phyloP scores from a whole-genome alignment of 2,888 invertebrate genomes.

The Lasioglossum oenotherae region DNA sequence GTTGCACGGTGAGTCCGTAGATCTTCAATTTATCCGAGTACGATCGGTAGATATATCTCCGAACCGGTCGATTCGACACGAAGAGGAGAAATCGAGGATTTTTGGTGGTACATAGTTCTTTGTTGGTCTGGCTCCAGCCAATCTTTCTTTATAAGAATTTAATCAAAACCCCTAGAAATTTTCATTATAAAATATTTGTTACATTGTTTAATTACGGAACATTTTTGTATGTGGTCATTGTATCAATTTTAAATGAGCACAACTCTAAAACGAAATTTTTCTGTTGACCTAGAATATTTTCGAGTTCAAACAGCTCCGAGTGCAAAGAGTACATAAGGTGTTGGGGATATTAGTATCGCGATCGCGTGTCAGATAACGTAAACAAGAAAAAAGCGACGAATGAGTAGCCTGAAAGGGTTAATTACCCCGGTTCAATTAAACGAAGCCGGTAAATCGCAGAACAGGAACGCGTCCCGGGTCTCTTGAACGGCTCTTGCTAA shows the following conservation, averaged over 20 bases:
- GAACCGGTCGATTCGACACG: neutral
- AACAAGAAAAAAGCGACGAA: neutral
- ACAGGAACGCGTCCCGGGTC: neutral
- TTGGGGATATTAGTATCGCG: neutral
- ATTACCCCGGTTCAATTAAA: neutral
- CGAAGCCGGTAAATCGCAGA: neutral
- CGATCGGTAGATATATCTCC: too few relatives aligned
- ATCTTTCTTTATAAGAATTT: too few relatives aligned
- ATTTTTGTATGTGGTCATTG: too few relatives aligned
- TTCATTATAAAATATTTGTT: too few relatives aligned
- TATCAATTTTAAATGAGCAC: too few relatives aligned
- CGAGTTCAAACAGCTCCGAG: too few relatives aligned
- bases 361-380: neutral
- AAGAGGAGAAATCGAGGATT: neutral
- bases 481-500: neutral
- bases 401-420: neutral
- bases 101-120: too few relatives aligned
- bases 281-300: too few relatives aligned
- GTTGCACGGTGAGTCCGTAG: constrained; percentile 63
- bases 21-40: neutral
- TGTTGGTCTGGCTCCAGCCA: too few relatives aligned
- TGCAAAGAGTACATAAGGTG: neutral
- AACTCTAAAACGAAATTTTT: too few relatives aligned
- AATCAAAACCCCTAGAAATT: too few relatives aligned
- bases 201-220: too few relatives aligned